These are phyloP conservation scores for Thunnus thynnus DNA, from an alignment of 2,113 vertebrate genomes.

Conservation along the genomic window DNA sequence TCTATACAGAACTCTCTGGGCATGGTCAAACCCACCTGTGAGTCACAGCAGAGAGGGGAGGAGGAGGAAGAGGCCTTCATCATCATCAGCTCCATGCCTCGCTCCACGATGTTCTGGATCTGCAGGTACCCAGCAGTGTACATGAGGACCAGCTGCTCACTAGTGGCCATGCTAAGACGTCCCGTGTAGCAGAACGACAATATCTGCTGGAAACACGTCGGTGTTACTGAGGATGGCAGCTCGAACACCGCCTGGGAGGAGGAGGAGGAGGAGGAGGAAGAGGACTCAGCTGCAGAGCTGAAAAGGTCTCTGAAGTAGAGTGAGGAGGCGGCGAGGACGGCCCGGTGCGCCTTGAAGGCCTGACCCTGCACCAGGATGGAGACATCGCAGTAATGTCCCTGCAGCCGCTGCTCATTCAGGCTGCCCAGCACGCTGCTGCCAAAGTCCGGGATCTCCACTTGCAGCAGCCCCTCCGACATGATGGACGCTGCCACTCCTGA, in stretches of 20 bases:
- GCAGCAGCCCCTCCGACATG: conserved; percentile 75
- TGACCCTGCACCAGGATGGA: conserved; percentile 98
- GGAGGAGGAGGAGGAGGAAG: conserved; percentile 50
- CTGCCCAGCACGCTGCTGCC: conserved; percentile 96
- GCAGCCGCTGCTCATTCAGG: conserved; percentile 94
- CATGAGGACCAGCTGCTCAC: conserved; percentile 98
- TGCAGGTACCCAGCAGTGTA: conserved; percentile 98
- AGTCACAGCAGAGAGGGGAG: conserved; percentile 94
- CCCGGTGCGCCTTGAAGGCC: conserved; percentile 96
- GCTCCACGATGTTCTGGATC: conserved; percentile 98
- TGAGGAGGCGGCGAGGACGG: conserved; percentile 94
- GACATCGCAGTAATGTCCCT: conserved; percentile 97
- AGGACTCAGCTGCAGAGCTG: conserved; percentile 85
- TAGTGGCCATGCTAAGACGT: conserved; percentile 94
- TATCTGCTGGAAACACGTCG: conserved; percentile 96
- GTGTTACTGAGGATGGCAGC: conserved; percentile 93
- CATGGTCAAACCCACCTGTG: conserved; percentile 77
- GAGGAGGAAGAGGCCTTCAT: conserved; percentile 92
- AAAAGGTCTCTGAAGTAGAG: conserved; percentile 97
- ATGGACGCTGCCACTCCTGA: neutral
- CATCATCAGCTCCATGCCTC: conserved; percentile 97
- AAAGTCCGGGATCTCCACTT: conserved; percentile 97
- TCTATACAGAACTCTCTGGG: neutral
- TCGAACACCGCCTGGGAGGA: conserved; percentile 91
- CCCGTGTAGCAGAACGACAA: conserved; percentile 98